Percentiles rank a stretch among this genome's conserved stretches.
Conservation (phyloP, 2,797 vertebrate species). For the Chaetophractus vellerosus region DNA sequence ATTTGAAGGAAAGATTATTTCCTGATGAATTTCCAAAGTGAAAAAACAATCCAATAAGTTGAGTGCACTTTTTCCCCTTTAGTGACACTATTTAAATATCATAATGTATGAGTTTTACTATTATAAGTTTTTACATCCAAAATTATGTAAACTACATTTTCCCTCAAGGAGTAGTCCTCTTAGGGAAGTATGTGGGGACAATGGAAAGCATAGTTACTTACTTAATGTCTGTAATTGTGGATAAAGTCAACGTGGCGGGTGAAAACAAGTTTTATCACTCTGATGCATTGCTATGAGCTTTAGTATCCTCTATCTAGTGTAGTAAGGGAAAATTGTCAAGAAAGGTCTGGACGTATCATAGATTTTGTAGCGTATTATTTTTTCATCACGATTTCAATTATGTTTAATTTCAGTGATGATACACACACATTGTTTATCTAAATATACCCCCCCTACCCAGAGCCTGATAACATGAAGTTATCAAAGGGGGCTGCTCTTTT, state of each 20-base stretch:
- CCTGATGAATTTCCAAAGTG: background rate
- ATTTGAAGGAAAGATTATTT: slow-evolving; percentile 1
- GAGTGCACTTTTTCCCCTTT: background rate
- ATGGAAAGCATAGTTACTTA: background rate
- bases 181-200: background rate
- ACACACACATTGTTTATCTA: background rate
- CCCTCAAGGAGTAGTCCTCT: background rate
- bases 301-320: background rate
- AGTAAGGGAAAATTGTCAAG: background rate
- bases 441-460: background rate
- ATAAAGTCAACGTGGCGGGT: background rate
- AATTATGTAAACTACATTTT: background rate
- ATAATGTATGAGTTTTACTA: background rate
- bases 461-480: background rate
- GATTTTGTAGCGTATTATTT: background rate
- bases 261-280: background rate
- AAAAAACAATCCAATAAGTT: background rate
- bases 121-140: background rate
- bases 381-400: background rate
- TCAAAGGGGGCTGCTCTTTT: background rate
- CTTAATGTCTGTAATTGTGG: background rate
- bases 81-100: no score
- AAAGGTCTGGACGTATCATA: background rate
- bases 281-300: background rate
- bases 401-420: slow-evolving; percentile 23